Conservation (phyloP, 92 coral and sea anemone species). For the Heteractis magnifica region DNA sequence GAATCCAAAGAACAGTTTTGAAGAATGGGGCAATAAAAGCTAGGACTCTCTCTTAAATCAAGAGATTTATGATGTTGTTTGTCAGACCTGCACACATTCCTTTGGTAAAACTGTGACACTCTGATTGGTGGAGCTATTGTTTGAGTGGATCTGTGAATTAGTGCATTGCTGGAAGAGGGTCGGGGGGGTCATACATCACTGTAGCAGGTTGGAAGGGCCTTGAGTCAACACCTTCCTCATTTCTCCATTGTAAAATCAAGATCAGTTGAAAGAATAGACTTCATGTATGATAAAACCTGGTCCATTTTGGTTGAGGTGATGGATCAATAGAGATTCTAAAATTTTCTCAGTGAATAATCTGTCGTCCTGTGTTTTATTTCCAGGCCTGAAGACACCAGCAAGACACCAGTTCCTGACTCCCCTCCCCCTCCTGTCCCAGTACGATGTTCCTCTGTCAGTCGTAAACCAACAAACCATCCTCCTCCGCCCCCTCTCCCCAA, state of each 20-base stretch:
- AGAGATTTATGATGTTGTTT: no score
- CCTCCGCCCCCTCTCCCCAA: constrained; percentile 59
- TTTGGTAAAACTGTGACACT: no score
- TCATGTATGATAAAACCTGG: not conserved
- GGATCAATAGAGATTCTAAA: no score
- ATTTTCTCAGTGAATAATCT: not conserved
- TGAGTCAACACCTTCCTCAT: not conserved
- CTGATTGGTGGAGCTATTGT: no score
- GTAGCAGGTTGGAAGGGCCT: no score
- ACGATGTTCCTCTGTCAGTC: constrained; percentile 89
- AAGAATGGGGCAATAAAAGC: no score
- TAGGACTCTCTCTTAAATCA: no score
- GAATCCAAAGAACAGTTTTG: no score
- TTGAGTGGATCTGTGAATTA: no score
- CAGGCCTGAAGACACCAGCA: not conserved
- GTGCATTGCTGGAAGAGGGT: no score
- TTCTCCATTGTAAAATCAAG: not conserved
- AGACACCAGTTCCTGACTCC: constrained; percentile 34
- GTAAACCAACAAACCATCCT: constrained; percentile 41
- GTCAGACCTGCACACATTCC: no score
- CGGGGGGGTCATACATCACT: no score
- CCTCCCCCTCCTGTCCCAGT: constrained; percentile 90
- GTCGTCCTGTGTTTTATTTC: not conserved
- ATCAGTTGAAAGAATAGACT: not conserved
- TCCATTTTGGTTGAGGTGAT: not conserved